Conservation (phyloP, 2,797 vertebrate genomes). For the Pelodytes ibericus region DNA sequence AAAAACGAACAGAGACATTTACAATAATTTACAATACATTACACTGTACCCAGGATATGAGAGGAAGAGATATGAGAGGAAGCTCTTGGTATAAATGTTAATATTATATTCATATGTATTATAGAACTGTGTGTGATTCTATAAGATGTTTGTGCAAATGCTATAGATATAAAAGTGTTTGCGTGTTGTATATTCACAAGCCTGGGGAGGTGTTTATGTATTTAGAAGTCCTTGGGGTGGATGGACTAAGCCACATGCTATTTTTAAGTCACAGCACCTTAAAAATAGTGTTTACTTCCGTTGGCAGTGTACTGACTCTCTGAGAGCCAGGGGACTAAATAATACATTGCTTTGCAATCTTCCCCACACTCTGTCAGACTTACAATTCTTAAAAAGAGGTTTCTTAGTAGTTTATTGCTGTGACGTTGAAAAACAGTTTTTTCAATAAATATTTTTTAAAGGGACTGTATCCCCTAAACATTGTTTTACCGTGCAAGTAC, state of each 20-base stretch:
- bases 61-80: too few relatives aligned
- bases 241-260: constrained; percentile 2
- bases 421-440: too few relatives aligned
- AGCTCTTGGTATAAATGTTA: not conserved
- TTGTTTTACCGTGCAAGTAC: too few relatives aligned
- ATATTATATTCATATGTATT: not conserved
- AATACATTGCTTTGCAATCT: not conserved
- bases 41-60: too few relatives aligned
- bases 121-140: too few relatives aligned
- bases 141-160: not conserved
- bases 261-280: constrained; percentile 8
- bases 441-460: too few relatives aligned
- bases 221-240: constrained; percentile 5
- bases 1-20: too few relatives aligned
- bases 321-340: not conserved
- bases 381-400: too few relatives aligned
- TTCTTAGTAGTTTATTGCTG: too few relatives aligned
- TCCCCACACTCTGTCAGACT: too few relatives aligned
- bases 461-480: too few relatives aligned
- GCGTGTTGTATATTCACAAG: not conserved
- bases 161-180: not conserved
- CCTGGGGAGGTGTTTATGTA: not conserved
- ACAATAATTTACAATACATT: too few relatives aligned
- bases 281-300: constrained; percentile 11
- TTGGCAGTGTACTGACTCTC: not conserved